phyloP scores from a whole-genome alignment of 2,797 vertebrate genomes.

The Semaprochilodus insignis region DNA sequence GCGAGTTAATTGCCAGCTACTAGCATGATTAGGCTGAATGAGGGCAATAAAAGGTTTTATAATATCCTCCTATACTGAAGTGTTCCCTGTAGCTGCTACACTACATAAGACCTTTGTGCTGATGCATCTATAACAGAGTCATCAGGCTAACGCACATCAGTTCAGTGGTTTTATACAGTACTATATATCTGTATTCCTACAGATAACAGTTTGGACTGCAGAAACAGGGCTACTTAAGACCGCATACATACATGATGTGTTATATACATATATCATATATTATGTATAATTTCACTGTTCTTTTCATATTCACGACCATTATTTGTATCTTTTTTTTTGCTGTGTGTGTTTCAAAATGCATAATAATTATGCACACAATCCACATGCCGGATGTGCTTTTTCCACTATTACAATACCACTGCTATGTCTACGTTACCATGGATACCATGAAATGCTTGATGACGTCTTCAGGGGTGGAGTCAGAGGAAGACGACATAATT shows the following conservation, averaged over 20 bases:
- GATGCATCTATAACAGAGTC: neutral
- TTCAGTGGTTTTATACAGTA: constrained; percentile 6
- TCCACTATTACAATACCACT: neutral
- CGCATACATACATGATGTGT: neutral
- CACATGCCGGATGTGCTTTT: constrained; percentile 3
- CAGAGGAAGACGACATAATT: constrained; percentile 95
- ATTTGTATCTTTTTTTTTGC: neutral
- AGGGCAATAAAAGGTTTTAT: neutral
- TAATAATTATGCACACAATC: constrained; percentile 44
- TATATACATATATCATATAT: neutral
- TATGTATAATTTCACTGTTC: neutral
- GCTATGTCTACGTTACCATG: constrained; percentile 81
- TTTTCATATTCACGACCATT: neutral
- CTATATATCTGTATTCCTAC: neutral
- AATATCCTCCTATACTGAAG: neutral
- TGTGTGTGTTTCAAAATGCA: neutral
- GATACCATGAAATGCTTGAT: constrained; percentile 90
- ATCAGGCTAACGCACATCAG: constrained; percentile 2
- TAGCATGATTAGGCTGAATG: neutral
- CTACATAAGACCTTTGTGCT: neutral
- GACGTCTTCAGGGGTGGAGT: constrained; percentile 69
- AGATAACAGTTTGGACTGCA: neutral
- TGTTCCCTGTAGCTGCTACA: neutral
- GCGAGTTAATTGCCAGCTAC: neutral
- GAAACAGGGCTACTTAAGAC: neutral